phyloP scores from a whole-genome alignment of 2,888 invertebrate species.

The Furcula furcula region DNA sequence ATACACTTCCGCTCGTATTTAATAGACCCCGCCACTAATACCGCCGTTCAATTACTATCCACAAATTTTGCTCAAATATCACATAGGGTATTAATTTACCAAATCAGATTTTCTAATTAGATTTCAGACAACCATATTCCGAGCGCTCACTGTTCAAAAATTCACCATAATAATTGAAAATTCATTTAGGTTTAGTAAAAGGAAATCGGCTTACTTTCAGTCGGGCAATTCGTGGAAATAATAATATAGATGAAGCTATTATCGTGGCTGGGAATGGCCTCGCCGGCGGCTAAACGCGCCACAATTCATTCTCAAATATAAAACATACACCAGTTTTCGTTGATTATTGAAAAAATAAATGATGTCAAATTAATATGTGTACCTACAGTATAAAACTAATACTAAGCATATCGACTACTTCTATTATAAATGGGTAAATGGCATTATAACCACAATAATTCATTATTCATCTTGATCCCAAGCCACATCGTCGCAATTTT shows the following conservation, averaged over 20 bases:
- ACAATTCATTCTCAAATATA: not conserved
- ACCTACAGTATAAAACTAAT: no score
- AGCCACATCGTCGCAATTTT: no score
- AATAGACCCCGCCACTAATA: not conserved
- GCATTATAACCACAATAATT: no score
- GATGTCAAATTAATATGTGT: no score
- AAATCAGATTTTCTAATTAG: not conserved
- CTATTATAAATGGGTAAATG: no score
- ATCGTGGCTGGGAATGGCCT: not conserved
- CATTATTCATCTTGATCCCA: no score
- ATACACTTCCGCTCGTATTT: not conserved
- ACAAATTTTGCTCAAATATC: not conserved
- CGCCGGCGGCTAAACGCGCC: constrained; percentile 1
- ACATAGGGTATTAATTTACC: not conserved
- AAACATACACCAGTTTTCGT: not conserved
- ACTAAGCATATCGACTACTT: no score
- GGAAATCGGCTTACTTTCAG: constrained; percentile 1
- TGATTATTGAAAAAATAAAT: not conserved
- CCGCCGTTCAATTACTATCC: not conserved
- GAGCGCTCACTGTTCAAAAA: not conserved
- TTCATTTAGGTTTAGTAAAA: constrained; percentile 1
- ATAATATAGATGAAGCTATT: constrained; percentile 1
- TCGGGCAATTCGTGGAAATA: constrained; percentile 1
- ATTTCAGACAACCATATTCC: not conserved
- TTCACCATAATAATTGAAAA: not conserved